Conservation (phyloP, 2,888 invertebrate species). For the Mimas tiliae region DNA sequence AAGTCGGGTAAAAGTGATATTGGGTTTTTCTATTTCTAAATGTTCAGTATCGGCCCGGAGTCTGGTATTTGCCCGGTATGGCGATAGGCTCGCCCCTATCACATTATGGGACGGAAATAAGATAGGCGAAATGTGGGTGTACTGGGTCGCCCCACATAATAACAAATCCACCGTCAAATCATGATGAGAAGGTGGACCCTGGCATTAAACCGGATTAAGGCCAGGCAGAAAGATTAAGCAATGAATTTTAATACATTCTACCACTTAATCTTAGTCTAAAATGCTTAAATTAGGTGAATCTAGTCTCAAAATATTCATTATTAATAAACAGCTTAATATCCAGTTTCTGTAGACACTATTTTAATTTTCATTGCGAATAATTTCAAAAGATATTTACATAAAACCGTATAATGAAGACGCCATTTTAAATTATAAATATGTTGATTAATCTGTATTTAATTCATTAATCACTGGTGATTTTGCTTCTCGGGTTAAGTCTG, state of each 20-base stretch:
- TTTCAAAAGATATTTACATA: constrained; percentile 21
- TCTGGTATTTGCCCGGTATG: too few relatives aligned
- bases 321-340: background rate
- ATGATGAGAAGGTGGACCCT: too few relatives aligned
- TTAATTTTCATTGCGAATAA: background rate
- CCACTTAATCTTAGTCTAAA: background rate
- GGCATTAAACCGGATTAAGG: too few relatives aligned
- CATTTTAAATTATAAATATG: constrained; percentile 38
- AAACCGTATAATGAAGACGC: constrained; percentile 32
- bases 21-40: too few relatives aligned
- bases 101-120: too few relatives aligned
- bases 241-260: background rate
- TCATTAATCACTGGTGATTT: constrained; percentile 38
- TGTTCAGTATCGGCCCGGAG: too few relatives aligned
- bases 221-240: too few relatives aligned
- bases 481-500: constrained; percentile 27
- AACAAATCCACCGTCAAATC: too few relatives aligned
- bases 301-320: background rate
- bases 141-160: too few relatives aligned
- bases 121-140: too few relatives aligned
- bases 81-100: too few relatives aligned
- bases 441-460: constrained; percentile 36
- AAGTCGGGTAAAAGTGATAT: too few relatives aligned
- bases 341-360: background rate
- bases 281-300: background rate